A percentile compares a stretch with the other conserved stretches of the same genome.
Evolutionary conservation across 1,140 invertebrate species (phyloP).

Genomic region (Telenomus remus): DNA sequence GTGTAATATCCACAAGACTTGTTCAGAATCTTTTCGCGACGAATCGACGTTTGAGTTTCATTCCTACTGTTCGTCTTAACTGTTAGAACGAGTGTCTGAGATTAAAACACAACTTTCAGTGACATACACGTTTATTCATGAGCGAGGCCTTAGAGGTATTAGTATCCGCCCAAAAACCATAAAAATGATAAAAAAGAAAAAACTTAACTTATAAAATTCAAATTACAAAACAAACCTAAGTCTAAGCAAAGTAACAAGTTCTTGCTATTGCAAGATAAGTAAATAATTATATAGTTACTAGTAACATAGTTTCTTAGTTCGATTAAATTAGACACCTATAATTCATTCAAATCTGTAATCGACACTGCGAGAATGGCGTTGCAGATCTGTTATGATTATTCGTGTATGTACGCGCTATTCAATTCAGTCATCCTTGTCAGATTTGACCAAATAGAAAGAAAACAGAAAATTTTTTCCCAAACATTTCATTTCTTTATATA

Average conservation of each 20-base stretch:
- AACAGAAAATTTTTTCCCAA: too few species aligned
- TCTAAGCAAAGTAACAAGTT: too few species aligned
- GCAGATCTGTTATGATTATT: conserved; percentile 49
- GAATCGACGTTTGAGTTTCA: conserved; percentile 52
- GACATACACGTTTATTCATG: conserved; percentile 66
- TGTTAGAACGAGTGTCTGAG: conserved; percentile 67
- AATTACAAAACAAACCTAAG: conserved; percentile 11
- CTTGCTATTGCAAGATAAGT: too few species aligned
- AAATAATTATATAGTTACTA: too few species aligned
- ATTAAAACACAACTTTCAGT: conserved; percentile 68
- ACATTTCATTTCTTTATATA: too few species aligned
- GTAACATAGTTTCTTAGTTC: conserved; percentile 69
- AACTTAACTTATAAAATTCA: conserved; percentile 36
- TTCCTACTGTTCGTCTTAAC: conserved; percentile 65
- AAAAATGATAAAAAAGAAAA: background rate
- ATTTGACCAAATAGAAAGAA: background rate
- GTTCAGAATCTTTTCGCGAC: conserved; percentile 58
- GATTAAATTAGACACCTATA: conserved; percentile 44
- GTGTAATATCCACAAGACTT: conserved; percentile 7
- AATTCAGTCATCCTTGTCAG: conserved; percentile 35
- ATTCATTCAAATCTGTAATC: conserved; percentile 53
- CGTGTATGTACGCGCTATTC: conserved; percentile 45
- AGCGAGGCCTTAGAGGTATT: conserved; percentile 76
- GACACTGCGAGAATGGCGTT: conserved; percentile 36
- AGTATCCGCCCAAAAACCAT: conserved; percentile 73